Conservation (phyloP, 1,140 invertebrate species). For the Apis laboriosa region DNA sequence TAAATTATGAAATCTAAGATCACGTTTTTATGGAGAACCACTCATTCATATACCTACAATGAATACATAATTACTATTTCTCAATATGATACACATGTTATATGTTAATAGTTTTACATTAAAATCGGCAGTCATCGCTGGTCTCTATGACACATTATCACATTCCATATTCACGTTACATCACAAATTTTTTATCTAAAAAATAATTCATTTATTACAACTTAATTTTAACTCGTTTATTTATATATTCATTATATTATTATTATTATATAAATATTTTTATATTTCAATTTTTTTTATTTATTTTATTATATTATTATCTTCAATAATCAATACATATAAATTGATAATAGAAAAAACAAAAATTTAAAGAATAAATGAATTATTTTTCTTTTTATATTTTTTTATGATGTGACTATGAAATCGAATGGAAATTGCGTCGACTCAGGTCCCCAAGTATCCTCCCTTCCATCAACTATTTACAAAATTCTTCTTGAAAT, state of each 20-base stretch:
- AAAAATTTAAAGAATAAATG: not conserved
- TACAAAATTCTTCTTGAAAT: constrained; percentile 61
- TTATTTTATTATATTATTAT: not conserved
- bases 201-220: not conserved
- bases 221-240: too few species aligned
- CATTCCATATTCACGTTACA: constrained; percentile 54
- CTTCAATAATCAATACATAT: not conserved
- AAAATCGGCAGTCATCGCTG: constrained; percentile 70
- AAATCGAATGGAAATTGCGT: constrained; percentile 57
- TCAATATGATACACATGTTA: constrained; percentile 68
- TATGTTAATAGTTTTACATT: constrained; percentile 67
- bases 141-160: constrained; percentile 66
- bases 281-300: not conserved
- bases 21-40: constrained; percentile 55
- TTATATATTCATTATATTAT: not conserved
- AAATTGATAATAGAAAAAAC: not conserved
- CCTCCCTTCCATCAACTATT: constrained; percentile 59
- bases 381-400: not conserved
- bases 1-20: constrained; percentile 21
- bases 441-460: constrained; percentile 70
- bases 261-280: not conserved
- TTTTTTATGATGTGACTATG: constrained; percentile 35
- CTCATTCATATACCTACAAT: constrained; percentile 64
- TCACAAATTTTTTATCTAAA: constrained; percentile 14
- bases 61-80: constrained; percentile 64